A percentile compares a stretch with the other conserved stretches of the same genome.
These are phyloP conservation scores for Drosophila prosaltans DNA, from an alignment of 1,140 invertebrate species.

Conservation along the genomic window DNA sequence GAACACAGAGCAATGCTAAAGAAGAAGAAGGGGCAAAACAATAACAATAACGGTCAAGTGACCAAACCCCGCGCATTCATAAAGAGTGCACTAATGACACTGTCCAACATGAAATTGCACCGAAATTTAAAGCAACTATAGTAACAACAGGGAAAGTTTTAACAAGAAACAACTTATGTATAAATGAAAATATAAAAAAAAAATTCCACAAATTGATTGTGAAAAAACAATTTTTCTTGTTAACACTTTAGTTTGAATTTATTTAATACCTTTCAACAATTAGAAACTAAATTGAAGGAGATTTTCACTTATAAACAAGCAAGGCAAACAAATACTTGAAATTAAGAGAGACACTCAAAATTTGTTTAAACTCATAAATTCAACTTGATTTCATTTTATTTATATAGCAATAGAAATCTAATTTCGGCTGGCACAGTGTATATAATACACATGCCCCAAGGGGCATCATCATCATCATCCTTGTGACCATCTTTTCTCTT, in stretches of 20 bases:
- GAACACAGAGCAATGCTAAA: conserved; percentile 1
- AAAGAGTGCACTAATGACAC: conserved; percentile 72
- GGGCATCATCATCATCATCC: neutral
- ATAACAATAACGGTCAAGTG: conserved; percentile 63
- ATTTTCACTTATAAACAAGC: too few species aligned
- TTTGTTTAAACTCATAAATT: too few species aligned
- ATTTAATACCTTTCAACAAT: too few species aligned
- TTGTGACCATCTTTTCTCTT: neutral
- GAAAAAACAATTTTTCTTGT: too few species aligned
- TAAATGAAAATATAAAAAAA: too few species aligned
- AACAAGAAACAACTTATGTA: too few species aligned
- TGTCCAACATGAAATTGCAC: neutral
- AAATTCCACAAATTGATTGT: too few species aligned
- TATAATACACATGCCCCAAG: conserved; percentile 1
- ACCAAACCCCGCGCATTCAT: conserved; percentile 25
- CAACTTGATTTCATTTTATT: neutral
- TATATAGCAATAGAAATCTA: neutral
- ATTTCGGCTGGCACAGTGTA: neutral
- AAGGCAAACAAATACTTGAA: too few species aligned
- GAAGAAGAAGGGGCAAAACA: conserved; percentile 44
- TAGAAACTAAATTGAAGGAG: neutral
- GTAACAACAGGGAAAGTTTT: too few species aligned
- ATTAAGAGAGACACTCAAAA: too few species aligned
- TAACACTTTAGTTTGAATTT: too few species aligned
- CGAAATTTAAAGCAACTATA: neutral